phyloP scores from a whole-genome alignment of 2,113 vertebrate species.

The Notechis scutatus region DNA sequence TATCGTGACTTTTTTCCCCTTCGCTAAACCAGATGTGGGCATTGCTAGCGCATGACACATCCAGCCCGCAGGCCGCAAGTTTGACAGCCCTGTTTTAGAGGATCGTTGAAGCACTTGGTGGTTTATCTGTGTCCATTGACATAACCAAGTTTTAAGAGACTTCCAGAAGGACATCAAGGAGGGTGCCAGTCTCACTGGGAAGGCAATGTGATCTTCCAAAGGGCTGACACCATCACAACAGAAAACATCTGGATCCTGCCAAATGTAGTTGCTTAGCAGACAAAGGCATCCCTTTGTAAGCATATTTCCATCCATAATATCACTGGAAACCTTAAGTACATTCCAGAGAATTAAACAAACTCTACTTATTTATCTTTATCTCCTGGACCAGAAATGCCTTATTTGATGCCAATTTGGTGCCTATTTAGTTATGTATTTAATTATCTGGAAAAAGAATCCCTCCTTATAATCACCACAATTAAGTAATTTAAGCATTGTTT shows the following conservation, averaged over 20 bases:
- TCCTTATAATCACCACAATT: slow-evolving; percentile 7
- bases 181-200: neutral
- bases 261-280: neutral
- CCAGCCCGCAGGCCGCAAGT: no score
- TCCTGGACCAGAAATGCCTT: neutral
- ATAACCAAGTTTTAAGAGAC: neutral
- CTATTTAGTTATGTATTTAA: neutral
- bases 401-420: neutral
- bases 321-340: neutral
- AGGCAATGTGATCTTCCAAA: neutral
- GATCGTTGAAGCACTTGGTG: no score
- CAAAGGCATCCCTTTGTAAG: neutral
- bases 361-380: neutral
- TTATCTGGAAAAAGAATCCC: slow-evolving; percentile 1
- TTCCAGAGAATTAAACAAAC: neutral
- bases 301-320: neutral
- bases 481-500: neutral
- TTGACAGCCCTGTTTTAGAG: no score
- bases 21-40: no score
- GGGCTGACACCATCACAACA: neutral
- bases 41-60: no score
- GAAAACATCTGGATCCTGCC: neutral
- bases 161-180: neutral
- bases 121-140: neutral
- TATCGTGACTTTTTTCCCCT: no score